Conservation (phyloP, 2,113 vertebrate species). For the Platysteira castanea region DNA sequence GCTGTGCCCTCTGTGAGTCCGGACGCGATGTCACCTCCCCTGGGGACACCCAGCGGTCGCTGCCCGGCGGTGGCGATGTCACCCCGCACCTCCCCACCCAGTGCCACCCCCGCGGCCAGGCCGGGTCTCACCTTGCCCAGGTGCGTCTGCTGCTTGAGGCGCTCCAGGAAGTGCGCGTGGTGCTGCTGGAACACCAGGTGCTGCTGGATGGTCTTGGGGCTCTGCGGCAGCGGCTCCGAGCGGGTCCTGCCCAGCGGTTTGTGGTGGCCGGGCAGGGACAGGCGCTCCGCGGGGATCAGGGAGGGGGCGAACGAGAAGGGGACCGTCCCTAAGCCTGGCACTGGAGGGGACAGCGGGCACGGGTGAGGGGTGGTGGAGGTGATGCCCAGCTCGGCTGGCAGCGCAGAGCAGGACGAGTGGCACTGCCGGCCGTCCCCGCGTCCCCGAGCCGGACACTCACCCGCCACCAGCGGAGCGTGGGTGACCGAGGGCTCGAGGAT, state of each 20-base stretch:
- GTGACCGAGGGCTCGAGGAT: constrained; percentile 86
- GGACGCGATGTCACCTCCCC: background rate
- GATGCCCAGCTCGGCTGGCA: background rate
- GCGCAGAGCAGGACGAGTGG: background rate
- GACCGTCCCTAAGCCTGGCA: constrained; percentile 77
- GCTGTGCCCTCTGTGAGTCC: rapidly evolving
- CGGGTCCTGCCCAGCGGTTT: constrained; percentile 86
- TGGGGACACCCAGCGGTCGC: rapidly evolving
- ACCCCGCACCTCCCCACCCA: background rate
- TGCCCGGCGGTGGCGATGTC: rapidly evolving
- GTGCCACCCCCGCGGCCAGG: background rate
- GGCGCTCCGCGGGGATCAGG: constrained; percentile 68
- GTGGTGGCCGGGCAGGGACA: constrained; percentile 77
- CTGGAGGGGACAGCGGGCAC: constrained; percentile 34
- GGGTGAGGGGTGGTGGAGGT: background rate
- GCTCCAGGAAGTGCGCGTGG: constrained; percentile 75
- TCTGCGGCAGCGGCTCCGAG: constrained; percentile 90
- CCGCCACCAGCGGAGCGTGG: constrained; percentile 78
- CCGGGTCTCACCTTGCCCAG: constrained; percentile 71
- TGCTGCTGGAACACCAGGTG: constrained; percentile 73
- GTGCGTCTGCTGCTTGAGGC: constrained; percentile 77
- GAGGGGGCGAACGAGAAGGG: constrained; percentile 79
- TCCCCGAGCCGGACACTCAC: constrained; percentile 54
- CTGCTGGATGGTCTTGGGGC: constrained; percentile 72
- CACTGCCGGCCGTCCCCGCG: rapidly evolving